These are phyloP conservation scores for Lasioglossum oenotherae DNA, from an alignment of 2,888 invertebrate genomes.

Conservation along the genomic window DNA sequence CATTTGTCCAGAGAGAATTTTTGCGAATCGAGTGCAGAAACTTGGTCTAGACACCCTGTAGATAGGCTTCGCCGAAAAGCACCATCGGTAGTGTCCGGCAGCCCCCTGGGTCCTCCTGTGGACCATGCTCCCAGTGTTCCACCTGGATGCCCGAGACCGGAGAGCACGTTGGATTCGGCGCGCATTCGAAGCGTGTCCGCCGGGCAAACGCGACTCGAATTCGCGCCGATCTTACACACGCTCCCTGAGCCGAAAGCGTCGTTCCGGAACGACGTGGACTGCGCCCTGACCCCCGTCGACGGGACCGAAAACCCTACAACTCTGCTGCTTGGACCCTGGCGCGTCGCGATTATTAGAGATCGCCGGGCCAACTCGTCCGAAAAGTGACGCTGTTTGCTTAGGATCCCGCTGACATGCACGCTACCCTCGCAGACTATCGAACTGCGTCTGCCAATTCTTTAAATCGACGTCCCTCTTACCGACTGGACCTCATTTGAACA, in stretches of 20 bases:
- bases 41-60: slow-evolving; percentile 4
- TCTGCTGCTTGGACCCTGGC: background rate
- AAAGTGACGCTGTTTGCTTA: slow-evolving; percentile 48
- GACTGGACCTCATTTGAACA: background rate
- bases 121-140: slow-evolving; percentile 29
- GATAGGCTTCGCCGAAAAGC: slow-evolving; percentile 59
- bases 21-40: background rate
- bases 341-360: slow-evolving; percentile 49
- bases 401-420: slow-evolving; percentile 44
- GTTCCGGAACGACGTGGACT: slow-evolving; percentile 47
- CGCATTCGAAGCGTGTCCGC: slow-evolving; percentile 76
- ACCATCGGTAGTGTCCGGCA: slow-evolving; percentile 58
- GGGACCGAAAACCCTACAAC: background rate
- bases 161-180: slow-evolving; percentile 66
- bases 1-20: background rate
- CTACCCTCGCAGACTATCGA: background rate
- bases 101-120: slow-evolving; percentile 19
- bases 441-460: background rate
- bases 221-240: slow-evolving; percentile 64
- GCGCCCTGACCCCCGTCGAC: background rate
- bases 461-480: background rate
- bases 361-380: slow-evolving; percentile 30
- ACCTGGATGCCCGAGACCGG: slow-evolving; percentile 35
- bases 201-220: slow-evolving; percentile 76
- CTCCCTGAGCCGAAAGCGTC: slow-evolving; percentile 38